phyloP scores from a whole-genome alignment of 2,888 invertebrate genomes.

The Iselma pallidipennis region DNA sequence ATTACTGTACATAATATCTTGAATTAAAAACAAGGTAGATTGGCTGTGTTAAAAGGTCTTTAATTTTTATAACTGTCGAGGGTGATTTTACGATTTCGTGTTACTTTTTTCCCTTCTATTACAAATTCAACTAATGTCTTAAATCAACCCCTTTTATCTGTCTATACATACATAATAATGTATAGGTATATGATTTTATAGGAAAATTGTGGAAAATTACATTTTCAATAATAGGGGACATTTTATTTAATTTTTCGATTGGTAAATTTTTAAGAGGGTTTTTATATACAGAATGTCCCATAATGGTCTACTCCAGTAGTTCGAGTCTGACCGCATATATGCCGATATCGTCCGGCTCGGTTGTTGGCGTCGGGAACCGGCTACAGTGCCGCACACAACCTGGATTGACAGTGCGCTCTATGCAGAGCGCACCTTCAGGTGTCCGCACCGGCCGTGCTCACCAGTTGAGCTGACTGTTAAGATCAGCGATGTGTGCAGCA shows the following conservation, averaged over 20 bases:
- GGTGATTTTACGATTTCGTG: neutral
- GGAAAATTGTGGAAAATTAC: neutral
- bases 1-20: slow-evolving; percentile 38
- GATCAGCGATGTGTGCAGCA: too few relatives aligned
- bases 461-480: too few relatives aligned
- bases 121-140: neutral
- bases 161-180: too few relatives aligned
- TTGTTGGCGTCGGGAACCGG: too few relatives aligned
- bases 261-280: neutral
- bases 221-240: neutral
- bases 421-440: too few relatives aligned
- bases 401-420: too few relatives aligned
- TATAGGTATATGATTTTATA: neutral
- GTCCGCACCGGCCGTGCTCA: too few relatives aligned
- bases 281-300: neutral
- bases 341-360: too few relatives aligned
- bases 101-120: too few relatives aligned
- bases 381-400: too few relatives aligned
- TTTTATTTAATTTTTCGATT: neutral
- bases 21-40: slow-evolving; percentile 51
- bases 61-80: slow-evolving; percentile 19
- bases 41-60: slow-evolving; percentile 39
- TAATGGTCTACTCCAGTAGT: too few relatives aligned
- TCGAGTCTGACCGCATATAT: too few relatives aligned
- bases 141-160: neutral